Conservation (phyloP, 2,888 invertebrate genomes). For the Cryptocheilus praepositus region DNA sequence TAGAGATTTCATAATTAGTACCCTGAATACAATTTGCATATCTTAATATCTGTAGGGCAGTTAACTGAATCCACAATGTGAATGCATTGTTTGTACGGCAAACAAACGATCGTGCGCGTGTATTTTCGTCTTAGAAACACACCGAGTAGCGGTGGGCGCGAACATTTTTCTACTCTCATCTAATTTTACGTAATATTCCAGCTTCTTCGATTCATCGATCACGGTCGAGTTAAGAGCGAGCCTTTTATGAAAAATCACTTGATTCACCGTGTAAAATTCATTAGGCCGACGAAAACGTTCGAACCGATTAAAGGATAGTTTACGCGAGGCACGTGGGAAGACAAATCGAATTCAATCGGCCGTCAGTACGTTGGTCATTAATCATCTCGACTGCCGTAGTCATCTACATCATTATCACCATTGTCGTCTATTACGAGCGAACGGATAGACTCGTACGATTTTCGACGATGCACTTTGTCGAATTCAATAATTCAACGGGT, state of each 20-base stretch:
- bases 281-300: slow-evolving; percentile 36
- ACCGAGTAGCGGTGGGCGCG: no score
- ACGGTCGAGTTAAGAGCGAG: slow-evolving; percentile 38
- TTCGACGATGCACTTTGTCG: slow-evolving; percentile 40
- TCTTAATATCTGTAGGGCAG: no score
- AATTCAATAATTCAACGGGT: slow-evolving; percentile 31
- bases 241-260: slow-evolving; percentile 34
- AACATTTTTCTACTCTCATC: no score
- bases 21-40: no score
- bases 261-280: slow-evolving; percentile 50
- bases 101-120: no score
- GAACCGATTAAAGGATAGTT: slow-evolving; percentile 53
- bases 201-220: slow-evolving; percentile 39
- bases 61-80: no score
- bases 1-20: not conserved
- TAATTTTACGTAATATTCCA: no score
- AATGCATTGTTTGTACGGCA: no score
- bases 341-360: slow-evolving; percentile 53
- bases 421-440: slow-evolving; percentile 29
- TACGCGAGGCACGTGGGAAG: slow-evolving; percentile 41
- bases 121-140: no score
- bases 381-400: slow-evolving; percentile 53
- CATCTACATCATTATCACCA: slow-evolving; percentile 56
- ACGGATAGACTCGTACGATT: slow-evolving; percentile 46
- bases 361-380: slow-evolving; percentile 46